Evolutionary conservation across 1,140 invertebrate species (phyloP).

Genomic region (Eulimnadia texana): DNA sequence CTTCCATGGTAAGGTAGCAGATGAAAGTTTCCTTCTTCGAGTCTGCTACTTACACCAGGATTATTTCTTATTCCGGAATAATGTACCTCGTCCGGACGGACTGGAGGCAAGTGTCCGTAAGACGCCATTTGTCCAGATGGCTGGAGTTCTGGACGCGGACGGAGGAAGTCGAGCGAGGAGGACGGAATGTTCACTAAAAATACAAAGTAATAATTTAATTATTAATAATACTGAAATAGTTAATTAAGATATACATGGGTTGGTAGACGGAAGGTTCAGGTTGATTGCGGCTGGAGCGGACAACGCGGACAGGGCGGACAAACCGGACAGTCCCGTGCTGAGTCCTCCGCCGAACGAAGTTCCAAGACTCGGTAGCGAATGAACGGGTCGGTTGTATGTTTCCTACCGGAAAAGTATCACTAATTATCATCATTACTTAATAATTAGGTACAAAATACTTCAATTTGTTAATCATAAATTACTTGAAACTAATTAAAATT

Average conservation of each 20-base stretch:
- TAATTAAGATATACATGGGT: too few species aligned
- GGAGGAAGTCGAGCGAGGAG: not conserved
- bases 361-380: not conserved
- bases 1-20: conserved; percentile 1
- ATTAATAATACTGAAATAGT: too few species aligned
- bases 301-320: not conserved
- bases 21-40: not conserved
- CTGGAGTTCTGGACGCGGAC: not conserved
- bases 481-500: too few species aligned
- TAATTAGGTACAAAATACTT: too few species aligned
- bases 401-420: too few species aligned
- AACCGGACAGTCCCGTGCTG: conserved; percentile 6
- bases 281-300: not conserved
- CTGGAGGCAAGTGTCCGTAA: not conserved
- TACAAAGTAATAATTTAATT: too few species aligned
- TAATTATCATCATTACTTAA: too few species aligned
- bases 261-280: not conserved
- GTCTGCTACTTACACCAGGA: not conserved
- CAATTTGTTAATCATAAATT: too few species aligned
- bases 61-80: not conserved
- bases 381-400: not conserved
- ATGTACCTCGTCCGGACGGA: not conserved
- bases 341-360: conserved; percentile 1
- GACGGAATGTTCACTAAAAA: too few species aligned
- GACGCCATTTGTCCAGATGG: not conserved